A percentile compares a stretch with the other conserved stretches of the same genome.
These are phyloP conservation scores for Callithrix jacchus DNA, from an alignment of 2,113 vertebrate genomes.

Conservation along the genomic window DNA sequence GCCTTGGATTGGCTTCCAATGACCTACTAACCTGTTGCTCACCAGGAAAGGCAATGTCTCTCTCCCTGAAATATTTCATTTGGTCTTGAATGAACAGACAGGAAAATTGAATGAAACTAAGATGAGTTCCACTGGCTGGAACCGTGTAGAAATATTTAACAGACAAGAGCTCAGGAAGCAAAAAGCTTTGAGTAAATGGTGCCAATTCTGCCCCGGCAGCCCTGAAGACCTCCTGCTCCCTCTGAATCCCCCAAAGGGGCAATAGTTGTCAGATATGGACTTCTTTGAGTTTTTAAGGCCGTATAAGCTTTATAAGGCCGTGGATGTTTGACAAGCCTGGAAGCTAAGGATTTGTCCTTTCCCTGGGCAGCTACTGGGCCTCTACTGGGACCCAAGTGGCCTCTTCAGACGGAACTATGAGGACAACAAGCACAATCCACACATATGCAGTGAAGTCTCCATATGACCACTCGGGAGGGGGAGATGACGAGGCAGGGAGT, in stretches of 20 bases:
- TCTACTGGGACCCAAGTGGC: neutral
- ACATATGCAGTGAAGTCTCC: accelerated
- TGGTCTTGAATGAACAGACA: neutral
- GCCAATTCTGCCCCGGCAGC: neutral
- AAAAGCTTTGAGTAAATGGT: constrained; percentile 59
- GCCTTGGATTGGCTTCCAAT: neutral
- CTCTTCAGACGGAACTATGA: accelerated
- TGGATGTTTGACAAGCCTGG: neutral
- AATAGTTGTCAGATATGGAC: constrained; percentile 47
- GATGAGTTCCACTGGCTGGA: neutral
- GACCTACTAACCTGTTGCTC: neutral
- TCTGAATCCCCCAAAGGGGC: neutral
- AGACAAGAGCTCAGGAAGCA: constrained; percentile 16
- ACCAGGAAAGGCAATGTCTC: neutral
- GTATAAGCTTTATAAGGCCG: neutral
- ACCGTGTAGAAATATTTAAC: constrained; percentile 42
- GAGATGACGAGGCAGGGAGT: accelerated
- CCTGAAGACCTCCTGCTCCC: neutral
- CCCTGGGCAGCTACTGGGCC: neutral
- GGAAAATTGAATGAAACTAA: neutral
- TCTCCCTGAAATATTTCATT: neutral
- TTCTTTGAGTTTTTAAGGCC: neutral
- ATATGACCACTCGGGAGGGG: neutral
- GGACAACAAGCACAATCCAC: neutral
- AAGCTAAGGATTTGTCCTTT: accelerated